phyloP scores from a whole-genome alignment of 2,888 invertebrate species.

The Thera britannica region DNA sequence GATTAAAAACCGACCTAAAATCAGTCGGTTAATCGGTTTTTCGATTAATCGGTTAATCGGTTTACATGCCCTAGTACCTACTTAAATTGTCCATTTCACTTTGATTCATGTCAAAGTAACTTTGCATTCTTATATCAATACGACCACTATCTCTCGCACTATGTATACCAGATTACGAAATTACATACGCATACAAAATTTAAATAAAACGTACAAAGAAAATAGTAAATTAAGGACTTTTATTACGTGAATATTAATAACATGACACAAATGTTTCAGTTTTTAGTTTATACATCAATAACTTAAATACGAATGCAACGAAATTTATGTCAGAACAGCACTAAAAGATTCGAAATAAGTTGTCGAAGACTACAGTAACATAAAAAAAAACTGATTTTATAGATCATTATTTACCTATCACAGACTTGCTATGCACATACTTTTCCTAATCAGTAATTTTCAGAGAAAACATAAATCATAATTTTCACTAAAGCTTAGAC shows the following conservation, averaged over 20 bases:
- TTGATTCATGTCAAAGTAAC: neutral
- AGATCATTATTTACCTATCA: neutral
- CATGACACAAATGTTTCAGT: slow-evolving; percentile 18
- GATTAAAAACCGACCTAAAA: too few relatives aligned
- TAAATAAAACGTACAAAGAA: slow-evolving; percentile 1
- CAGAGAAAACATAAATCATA: too few relatives aligned
- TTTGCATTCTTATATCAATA: neutral
- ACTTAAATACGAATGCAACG: slow-evolving; percentile 20
- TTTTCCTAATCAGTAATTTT: too few relatives aligned
- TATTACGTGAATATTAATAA: slow-evolving; percentile 13
- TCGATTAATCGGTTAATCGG: too few relatives aligned
- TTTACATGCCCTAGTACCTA: too few relatives aligned
- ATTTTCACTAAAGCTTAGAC: too few relatives aligned
- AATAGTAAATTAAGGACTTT: slow-evolving; percentile 6
- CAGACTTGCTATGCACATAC: neutral
- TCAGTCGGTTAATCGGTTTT: too few relatives aligned
- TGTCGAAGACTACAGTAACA: neutral
- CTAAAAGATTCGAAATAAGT: slow-evolving; percentile 59
- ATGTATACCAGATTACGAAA: neutral
- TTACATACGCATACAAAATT: neutral
- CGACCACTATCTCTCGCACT: neutral
- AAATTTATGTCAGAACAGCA: slow-evolving; percentile 59
- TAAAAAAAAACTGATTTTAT: neutral
- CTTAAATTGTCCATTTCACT: neutral
- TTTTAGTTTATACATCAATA: slow-evolving; percentile 21